Conservation (phyloP, 2,797 vertebrate genomes). For the Anguilla obscura region DNA sequence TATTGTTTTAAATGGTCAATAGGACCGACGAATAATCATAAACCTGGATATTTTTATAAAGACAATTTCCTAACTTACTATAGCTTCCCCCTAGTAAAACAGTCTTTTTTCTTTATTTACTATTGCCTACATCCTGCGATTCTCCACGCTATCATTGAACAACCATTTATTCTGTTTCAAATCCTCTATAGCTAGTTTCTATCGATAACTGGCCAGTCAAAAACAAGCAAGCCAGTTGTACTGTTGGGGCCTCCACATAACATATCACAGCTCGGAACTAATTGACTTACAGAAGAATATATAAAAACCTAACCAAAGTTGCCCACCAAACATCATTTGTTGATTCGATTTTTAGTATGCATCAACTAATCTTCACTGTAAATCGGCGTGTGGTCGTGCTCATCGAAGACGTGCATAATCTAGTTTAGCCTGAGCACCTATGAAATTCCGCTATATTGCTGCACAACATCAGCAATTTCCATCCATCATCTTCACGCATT, state of each 20-base stretch:
- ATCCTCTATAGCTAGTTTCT: background rate
- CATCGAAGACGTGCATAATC: background rate
- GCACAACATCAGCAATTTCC: slow-evolving; percentile 26
- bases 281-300: background rate
- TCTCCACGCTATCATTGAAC: background rate
- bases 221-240: background rate
- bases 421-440: background rate
- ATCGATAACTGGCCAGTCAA: background rate
- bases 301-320: background rate
- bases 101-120: background rate
- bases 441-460: background rate
- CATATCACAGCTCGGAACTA: background rate
- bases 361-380: background rate
- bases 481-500: slow-evolving; percentile 39
- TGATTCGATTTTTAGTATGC: background rate
- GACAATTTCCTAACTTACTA: background rate
- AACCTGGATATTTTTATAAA: background rate
- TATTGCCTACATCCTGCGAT: background rate
- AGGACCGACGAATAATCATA: background rate
- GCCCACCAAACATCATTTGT: background rate
- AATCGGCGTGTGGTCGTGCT: background rate
- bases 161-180: background rate
- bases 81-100: background rate
- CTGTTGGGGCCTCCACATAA: background rate
- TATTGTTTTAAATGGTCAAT: background rate